These are phyloP conservation scores for Sussaba pulchella DNA, from an alignment of 2,888 invertebrate species.

Conservation along the genomic window DNA sequence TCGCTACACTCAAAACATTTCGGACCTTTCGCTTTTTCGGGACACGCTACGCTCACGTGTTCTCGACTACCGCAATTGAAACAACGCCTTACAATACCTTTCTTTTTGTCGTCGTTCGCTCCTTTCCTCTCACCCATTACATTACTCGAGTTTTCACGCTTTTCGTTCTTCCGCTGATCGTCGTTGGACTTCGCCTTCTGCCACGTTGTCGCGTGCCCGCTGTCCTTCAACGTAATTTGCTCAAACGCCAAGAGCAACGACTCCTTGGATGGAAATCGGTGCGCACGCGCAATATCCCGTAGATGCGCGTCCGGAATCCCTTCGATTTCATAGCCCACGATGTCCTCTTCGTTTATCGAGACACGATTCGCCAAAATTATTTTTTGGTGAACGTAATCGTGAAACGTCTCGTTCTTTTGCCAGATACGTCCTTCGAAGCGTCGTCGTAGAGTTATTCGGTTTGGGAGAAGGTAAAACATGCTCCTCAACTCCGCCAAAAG, in stretches of 20 bases:
- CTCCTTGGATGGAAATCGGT: conserved; percentile 18
- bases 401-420: conserved; percentile 32
- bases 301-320: conserved; percentile 21
- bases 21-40: conserved; percentile 67
- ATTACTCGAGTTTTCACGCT: too few species aligned
- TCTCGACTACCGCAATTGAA: conserved; percentile 35
- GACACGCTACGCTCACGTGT: conserved; percentile 34
- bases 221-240: conserved; percentile 5
- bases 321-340: conserved; percentile 20
- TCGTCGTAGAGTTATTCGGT: conserved; percentile 33
- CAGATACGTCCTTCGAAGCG: conserved; percentile 34
- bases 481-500: conserved; percentile 1
- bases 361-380: conserved; percentile 35
- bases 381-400: conserved; percentile 28
- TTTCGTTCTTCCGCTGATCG: too few species aligned
- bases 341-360: conserved; percentile 18
- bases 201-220: neutral
- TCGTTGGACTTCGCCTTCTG: too few species aligned
- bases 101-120: too few species aligned
- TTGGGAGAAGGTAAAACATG: conserved; percentile 34
- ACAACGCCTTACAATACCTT: neutral
- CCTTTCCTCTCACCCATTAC: too few species aligned
- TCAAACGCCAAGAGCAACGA: conserved; percentile 26
- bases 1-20: conserved; percentile 74
- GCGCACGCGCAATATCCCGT: conserved; percentile 2